Evolutionary conservation across 2,888 invertebrate species (phyloP).

Genomic region (Adineta ricciae): DNA sequence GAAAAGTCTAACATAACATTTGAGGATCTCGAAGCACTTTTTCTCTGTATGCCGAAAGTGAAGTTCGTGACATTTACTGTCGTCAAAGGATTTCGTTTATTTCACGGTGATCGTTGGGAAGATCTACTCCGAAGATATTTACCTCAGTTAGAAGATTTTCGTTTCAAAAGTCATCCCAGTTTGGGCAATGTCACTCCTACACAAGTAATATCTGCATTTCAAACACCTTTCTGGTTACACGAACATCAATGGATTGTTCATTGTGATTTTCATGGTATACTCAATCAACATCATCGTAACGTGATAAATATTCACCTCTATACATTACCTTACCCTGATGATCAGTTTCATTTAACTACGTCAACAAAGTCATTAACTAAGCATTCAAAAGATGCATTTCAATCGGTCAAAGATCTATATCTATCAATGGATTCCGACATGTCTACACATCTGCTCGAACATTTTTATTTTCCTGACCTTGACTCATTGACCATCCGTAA

Average conservation of each 20-base stretch:
- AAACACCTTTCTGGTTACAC: not conserved
- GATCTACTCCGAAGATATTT: not conserved
- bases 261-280: not conserved
- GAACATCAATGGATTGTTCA: not conserved
- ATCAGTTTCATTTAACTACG: not conserved
- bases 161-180: not conserved
- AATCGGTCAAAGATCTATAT: not conserved
- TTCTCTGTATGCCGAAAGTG: not conserved
- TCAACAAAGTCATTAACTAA: not conserved
- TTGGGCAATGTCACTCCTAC: not conserved
- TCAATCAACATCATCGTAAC: not conserved
- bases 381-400: not conserved
- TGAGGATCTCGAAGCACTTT: not conserved
- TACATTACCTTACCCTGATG: not conserved
- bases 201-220: not conserved
- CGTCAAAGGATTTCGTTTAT: not conserved
- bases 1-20: not conserved
- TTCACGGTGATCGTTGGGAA: not conserved
- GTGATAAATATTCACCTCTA: not conserved
- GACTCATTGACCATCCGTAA: not conserved
- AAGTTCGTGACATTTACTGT: not conserved
- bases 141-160: not conserved
- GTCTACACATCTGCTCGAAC: not conserved
- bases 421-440: not conserved
- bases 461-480: not conserved